phyloP scores from a whole-genome alignment of 1,140 invertebrate species.

The Gryon sp. region DNA sequence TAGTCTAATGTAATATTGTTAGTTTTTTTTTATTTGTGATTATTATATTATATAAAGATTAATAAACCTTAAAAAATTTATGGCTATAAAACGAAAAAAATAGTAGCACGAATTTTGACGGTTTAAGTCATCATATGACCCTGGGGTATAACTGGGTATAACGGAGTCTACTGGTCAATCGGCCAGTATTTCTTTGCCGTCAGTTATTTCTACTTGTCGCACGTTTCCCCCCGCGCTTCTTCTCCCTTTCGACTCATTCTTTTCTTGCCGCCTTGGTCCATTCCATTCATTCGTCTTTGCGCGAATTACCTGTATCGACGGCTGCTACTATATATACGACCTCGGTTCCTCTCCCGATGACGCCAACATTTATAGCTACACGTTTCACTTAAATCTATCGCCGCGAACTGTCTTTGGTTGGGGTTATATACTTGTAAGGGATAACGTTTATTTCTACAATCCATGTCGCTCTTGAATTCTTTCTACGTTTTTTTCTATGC shows the following conservation, averaged over 20 bases:
- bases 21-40: too few species aligned
- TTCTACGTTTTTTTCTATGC: slow-evolving; percentile 8
- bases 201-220: slow-evolving; percentile 46
- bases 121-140: slow-evolving; percentile 45
- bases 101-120: slow-evolving; percentile 21
- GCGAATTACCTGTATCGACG: slow-evolving; percentile 27
- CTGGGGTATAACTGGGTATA: slow-evolving; percentile 49
- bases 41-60: too few species aligned
- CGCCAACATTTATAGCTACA: slow-evolving; percentile 36
- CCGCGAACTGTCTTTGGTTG: slow-evolving; percentile 10
- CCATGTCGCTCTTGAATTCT: slow-evolving; percentile 1
- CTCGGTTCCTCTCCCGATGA: slow-evolving; percentile 8
- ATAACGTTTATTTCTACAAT: slow-evolving; percentile 29
- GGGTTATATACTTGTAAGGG: slow-evolving; percentile 15
- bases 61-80: background rate
- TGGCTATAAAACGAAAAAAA: slow-evolving; percentile 16
- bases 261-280: slow-evolving; percentile 34
- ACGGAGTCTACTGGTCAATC: slow-evolving; percentile 57
- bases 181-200: slow-evolving; percentile 42
- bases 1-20: too few species aligned
- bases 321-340: slow-evolving; percentile 3
- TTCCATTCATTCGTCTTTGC: slow-evolving; percentile 49
- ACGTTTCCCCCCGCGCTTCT: slow-evolving; percentile 21
- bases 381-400: slow-evolving; percentile 48
- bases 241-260: slow-evolving; percentile 57